Evolutionary conservation across 2,888 invertebrate genomes (phyloP), one percentile per base, ranked within the genome.

Genomic region (Nycteola revayana): DNA sequence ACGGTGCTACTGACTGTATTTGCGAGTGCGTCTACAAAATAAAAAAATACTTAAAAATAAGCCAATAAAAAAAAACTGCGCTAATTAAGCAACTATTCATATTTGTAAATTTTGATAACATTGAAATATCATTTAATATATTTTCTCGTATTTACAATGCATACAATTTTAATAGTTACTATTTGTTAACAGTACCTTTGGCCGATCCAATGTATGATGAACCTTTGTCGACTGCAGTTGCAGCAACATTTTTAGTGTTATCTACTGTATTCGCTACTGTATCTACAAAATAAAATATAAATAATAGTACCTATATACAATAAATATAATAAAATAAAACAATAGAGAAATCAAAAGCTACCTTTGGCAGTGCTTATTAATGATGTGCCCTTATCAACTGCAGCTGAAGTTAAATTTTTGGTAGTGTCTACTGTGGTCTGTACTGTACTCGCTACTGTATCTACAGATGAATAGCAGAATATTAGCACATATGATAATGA

Each of bases 1-100:
- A 79, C 66, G 9, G 78, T 74, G 28, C 60, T 58, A 32, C 60
- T 39, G 10, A 73, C 53, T 21, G 77, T 70, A 35, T 59, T 74
- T 27, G 67, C 42, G 18, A 76, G 29, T 1, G 52, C 34, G 35
- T 56, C 55, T 55, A 55, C 28, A 11, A 40, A 28, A 37, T 42
- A 29, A 17, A 8, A 1, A 24, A 25, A 9, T 9, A 22, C 7
- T 20, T 10, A 22, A 9, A 8, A 31, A 9, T 9, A 8, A 11
- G 2, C 1, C 11, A 27, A 14, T 17, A 10, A 28, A 25, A 29
- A 10, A 24, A 30, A 27, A 7, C 1, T n/a, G n/a, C n/a, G n/a
- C n/a, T n/a, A n/a, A n/a, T n/a, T n/a, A n/a, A n/a, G n/a, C n/a
- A n/a, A n/a, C n/a, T n/a, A n/a, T n/a, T n/a, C n/a, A n/a, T n/a